Conservation (phyloP, 2,797 vertebrate genomes). For the Acrossocheilus fasciatus region DNA sequence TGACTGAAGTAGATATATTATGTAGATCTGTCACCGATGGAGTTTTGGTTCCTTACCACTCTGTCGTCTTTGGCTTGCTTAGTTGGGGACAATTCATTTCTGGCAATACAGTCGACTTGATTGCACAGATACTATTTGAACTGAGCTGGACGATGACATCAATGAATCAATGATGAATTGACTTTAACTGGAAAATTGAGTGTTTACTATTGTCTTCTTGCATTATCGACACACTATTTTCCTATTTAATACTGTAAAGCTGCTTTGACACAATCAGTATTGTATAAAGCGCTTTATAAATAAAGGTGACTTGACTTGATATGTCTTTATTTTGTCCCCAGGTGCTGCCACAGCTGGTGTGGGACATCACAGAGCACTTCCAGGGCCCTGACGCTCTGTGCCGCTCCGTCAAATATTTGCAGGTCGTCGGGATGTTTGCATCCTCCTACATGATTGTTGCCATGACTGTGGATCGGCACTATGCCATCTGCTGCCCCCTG, state of each 20-base stretch:
- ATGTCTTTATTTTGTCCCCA: constrained; percentile 64
- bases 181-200: background rate
- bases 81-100: background rate
- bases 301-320: background rate
- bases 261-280: background rate
- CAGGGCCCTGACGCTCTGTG: constrained; percentile 87
- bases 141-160: background rate
- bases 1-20: background rate
- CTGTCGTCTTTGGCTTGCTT: background rate
- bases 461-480: constrained; percentile 90
- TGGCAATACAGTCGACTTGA: background rate
- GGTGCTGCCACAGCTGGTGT: constrained; percentile 90
- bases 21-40: background rate
- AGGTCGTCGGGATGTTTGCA: constrained; percentile 93
- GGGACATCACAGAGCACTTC: constrained; percentile 89
- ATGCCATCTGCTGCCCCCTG: constrained; percentile 90
- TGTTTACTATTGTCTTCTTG: background rate
- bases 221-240: background rate
- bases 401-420: constrained; percentile 88
- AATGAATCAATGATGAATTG: background rate
- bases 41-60: background rate
- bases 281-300: background rate
- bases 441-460: constrained; percentile 92
- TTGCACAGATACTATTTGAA: background rate
- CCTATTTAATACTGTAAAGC: background rate